Percentiles rank a stretch among this genome's conserved stretches.
phyloP scores from a whole-genome alignment of 1,140 invertebrate species.

The Neodiprion lecontei region DNA sequence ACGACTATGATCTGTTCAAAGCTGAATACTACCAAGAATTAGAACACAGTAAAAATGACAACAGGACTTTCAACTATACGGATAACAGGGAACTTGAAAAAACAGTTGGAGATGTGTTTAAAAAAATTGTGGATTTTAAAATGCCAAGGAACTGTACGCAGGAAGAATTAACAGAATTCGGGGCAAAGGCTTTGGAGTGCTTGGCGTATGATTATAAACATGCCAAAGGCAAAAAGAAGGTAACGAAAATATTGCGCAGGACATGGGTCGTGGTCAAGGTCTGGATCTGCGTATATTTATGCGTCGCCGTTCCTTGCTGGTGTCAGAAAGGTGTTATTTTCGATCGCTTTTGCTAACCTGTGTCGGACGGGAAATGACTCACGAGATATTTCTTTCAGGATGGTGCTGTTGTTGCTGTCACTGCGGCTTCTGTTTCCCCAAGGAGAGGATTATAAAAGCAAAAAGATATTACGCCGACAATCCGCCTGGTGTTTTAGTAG shows the following conservation, averaged over 20 bases:
- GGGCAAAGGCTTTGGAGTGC: constrained; percentile 43
- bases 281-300: constrained; percentile 49
- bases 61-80: constrained; percentile 39
- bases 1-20: constrained; percentile 45
- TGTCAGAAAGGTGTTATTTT: constrained; percentile 45
- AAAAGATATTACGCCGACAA: constrained; percentile 46
- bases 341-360: neutral
- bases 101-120: constrained; percentile 26
- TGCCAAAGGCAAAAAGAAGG: constrained; percentile 30
- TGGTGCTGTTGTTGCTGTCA: constrained; percentile 55
- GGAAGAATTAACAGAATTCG: constrained; percentile 34
- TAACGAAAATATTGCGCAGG: constrained; percentile 31
- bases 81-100: constrained; percentile 33
- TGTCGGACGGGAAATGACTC: neutral
- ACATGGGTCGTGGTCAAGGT: constrained; percentile 41
- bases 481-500: constrained; percentile 42
- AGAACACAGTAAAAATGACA: constrained; percentile 24
- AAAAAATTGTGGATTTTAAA: constrained; percentile 36
- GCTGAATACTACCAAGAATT: constrained; percentile 45
- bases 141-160: constrained; percentile 45
- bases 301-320: constrained; percentile 48
- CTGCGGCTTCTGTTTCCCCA: constrained; percentile 47
- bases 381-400: constrained; percentile 31
- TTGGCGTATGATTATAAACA: constrained; percentile 39
- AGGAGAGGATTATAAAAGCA: constrained; percentile 36